Conservation (phyloP, 2,888 invertebrate genomes). For the Stenolophus ochropezus region DNA sequence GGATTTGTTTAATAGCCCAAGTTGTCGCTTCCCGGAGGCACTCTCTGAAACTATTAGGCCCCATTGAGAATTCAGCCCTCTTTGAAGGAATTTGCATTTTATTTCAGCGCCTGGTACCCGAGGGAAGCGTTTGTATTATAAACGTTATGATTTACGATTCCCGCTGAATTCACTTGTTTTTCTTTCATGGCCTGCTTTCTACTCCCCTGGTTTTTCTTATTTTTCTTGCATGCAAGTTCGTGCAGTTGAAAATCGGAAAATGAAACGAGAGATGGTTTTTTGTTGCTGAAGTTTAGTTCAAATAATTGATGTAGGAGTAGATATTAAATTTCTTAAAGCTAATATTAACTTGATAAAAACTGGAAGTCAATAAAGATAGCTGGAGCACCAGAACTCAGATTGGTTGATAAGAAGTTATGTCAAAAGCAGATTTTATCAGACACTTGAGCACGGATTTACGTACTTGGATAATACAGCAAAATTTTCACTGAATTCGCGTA, state of each 20-base stretch:
- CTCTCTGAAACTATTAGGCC: conserved; percentile 9
- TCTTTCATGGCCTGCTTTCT: conserved; percentile 17
- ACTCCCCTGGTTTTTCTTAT: conserved; percentile 1
- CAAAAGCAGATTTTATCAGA: neutral
- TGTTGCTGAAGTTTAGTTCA: neutral
- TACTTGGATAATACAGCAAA: neutral
- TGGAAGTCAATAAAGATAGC: neutral
- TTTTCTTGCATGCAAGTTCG: conserved; percentile 21
- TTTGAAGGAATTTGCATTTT: conserved; percentile 39
- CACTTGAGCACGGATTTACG: neutral
- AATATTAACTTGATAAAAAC: neutral
- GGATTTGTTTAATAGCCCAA: neutral
- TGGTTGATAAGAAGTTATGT: neutral
- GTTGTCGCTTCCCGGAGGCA: neutral
- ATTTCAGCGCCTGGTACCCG: conserved; percentile 1
- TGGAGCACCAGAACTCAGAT: neutral
- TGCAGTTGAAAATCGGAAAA: conserved; percentile 17
- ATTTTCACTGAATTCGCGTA: neutral
- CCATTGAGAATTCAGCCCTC: neutral
- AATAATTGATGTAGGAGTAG: conserved; percentile 5
- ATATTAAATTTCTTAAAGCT: conserved; percentile 9
- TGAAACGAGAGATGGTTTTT: neutral
- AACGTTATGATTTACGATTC: conserved; percentile 50
- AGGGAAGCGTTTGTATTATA: conserved; percentile 40
- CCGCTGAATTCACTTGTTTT: conserved; percentile 9